A percentile compares a stretch with the other conserved stretches of the same genome.
These are phyloP conservation scores for Montifringilla adamsi DNA, from an alignment of 2,113 vertebrate genomes.

Conservation along the genomic window DNA sequence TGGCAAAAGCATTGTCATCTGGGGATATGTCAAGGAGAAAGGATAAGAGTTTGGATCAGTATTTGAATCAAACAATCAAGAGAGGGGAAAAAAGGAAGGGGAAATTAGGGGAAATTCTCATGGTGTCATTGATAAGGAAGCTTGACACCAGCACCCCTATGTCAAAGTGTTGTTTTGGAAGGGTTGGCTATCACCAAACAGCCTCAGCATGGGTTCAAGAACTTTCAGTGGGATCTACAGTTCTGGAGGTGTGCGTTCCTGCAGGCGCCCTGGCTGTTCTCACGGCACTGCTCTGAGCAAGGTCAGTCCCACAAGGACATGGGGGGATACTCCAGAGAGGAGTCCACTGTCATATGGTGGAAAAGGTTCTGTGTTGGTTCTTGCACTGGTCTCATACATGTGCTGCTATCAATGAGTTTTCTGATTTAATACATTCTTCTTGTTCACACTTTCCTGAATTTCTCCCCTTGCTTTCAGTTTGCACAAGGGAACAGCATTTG, in stretches of 20 bases:
- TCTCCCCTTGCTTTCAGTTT: not conserved
- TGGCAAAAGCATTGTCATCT: not conserved
- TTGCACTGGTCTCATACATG: rapidly evolving
- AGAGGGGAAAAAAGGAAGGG: not conserved
- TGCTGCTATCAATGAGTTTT: not conserved
- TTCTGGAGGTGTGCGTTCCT: not conserved
- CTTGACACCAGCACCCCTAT: not conserved
- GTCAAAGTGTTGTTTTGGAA: not conserved
- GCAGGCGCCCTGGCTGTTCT: not conserved
- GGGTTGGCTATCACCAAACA: not conserved
- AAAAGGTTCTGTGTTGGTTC: not conserved
- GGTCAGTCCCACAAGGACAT: not conserved
- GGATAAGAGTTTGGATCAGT: not conserved
- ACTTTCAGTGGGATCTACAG: not conserved
- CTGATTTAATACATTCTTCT: not conserved
- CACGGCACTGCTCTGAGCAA: not conserved
- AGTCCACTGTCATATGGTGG: rapidly evolving
- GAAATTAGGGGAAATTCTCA: not conserved
- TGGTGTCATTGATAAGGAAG: not conserved
- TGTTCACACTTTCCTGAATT: not conserved
- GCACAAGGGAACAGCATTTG: not conserved
- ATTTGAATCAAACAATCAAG: not conserved
- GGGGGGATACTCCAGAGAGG: not conserved
- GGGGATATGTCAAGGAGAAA: not conserved
- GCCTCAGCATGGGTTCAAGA: not conserved